Percentiles rank a stretch among this genome's conserved stretches.
Evolutionary conservation across 2,113 vertebrate species (phyloP).

Genomic region (Esox niger): DNA sequence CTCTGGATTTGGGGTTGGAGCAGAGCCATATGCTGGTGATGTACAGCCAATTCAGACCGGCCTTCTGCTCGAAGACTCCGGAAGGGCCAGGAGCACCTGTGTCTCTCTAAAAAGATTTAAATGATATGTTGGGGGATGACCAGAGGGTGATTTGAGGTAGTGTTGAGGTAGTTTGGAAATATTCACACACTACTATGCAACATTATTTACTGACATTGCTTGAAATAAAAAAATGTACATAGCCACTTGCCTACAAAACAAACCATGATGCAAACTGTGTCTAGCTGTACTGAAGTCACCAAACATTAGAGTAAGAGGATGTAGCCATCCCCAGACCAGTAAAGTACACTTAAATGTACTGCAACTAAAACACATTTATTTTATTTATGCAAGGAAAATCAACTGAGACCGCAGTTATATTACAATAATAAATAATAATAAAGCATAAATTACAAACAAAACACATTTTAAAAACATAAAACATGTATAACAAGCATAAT

Average conservation of each 20-base stretch:
- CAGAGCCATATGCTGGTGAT: conserved; percentile 36
- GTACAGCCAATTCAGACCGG: conserved; percentile 41
- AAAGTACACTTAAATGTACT: too few relatives aligned
- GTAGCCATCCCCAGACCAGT: too few relatives aligned
- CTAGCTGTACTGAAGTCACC: too few relatives aligned
- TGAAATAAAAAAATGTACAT: neutral
- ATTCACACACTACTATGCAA: neutral
- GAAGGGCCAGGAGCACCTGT: conserved; percentile 36
- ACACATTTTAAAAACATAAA: too few relatives aligned
- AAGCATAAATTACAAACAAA: too few relatives aligned
- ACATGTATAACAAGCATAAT: too few relatives aligned
- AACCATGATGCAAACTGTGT: neutral
- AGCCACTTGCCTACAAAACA: neutral
- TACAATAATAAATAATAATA: too few relatives aligned
- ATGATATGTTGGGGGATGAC: conserved; percentile 9
- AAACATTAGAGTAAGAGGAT: too few relatives aligned
- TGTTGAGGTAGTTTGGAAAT: conserved; percentile 20
- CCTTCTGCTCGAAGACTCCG: conserved; percentile 26
- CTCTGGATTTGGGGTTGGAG: conserved; percentile 33
- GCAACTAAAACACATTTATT: too few relatives aligned
- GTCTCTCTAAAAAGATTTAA: conserved; percentile 22
- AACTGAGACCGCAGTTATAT: too few relatives aligned
- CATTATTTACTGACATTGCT: neutral
- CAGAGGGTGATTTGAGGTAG: neutral
- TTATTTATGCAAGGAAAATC: too few relatives aligned